Percentiles rank a stretch among this genome's conserved stretches.
These are phyloP conservation scores for Darevskia mixta DNA, from an alignment of 2,797 vertebrate species.

Conservation along the genomic window DNA sequence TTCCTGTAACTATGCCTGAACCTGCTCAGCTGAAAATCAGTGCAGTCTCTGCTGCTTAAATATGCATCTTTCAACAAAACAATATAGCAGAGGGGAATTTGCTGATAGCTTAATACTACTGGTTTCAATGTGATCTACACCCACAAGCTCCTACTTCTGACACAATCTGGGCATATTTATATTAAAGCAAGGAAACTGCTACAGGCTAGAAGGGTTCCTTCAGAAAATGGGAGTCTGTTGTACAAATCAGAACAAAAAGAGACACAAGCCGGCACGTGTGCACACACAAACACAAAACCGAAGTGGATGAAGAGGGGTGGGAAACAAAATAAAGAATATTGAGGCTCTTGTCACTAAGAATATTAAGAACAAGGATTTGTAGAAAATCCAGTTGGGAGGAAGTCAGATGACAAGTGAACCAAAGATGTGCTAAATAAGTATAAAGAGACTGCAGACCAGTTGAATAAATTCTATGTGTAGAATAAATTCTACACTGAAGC, in stretches of 20 bases:
- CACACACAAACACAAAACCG: background rate
- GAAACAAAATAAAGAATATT: background rate
- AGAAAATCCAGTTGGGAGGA: too few relatives aligned
- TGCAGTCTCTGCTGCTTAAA: slow-evolving; percentile 24
- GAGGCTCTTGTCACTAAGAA: background rate
- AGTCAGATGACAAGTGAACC: too few relatives aligned
- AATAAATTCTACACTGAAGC: too few relatives aligned
- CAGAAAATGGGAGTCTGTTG: background rate
- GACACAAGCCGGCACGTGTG: background rate
- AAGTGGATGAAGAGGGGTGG: background rate
- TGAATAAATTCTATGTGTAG: too few relatives aligned
- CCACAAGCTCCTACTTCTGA: background rate
- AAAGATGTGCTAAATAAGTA: too few relatives aligned
- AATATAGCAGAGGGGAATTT: background rate
- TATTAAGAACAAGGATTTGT: too few relatives aligned
- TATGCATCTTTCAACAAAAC: slow-evolving; percentile 19
- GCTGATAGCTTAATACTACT: background rate
- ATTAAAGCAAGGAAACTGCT: background rate
- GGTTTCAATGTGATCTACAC: background rate
- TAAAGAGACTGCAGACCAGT: too few relatives aligned
- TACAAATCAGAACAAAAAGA: background rate
- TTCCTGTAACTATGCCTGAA: slow-evolving; percentile 37
- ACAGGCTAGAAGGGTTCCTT: background rate
- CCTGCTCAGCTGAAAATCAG: slow-evolving; percentile 39
- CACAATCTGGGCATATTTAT: background rate